A percentile compares a stretch with the other conserved stretches of the same genome.
These are phyloP conservation scores for Stictonetta naevosa DNA, from an alignment of 2,113 vertebrate genomes.

Conservation along the genomic window DNA sequence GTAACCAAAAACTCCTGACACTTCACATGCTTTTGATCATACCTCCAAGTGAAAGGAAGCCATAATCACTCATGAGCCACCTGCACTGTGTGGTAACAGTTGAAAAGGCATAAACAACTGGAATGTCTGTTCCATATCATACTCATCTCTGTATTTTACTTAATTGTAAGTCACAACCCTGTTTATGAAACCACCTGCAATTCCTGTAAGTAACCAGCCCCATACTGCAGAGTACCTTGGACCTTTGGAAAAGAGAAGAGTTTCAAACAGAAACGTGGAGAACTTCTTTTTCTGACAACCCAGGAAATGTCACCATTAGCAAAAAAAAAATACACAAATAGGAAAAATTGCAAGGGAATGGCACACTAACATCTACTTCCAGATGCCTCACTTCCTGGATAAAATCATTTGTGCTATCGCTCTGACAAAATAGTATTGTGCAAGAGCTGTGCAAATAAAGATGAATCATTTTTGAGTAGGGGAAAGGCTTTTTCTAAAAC, in stretches of 20 bases:
- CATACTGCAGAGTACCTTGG: accelerated
- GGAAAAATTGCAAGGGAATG: background rate
- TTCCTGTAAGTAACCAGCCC: background rate
- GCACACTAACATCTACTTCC: background rate
- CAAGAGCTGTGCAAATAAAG: conserved; percentile 31
- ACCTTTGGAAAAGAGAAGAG: background rate
- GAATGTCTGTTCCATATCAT: background rate
- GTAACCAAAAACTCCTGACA: background rate
- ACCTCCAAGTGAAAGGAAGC: background rate
- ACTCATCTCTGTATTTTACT: background rate
- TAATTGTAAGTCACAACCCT: background rate
- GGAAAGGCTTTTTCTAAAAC: background rate
- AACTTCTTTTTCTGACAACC: background rate
- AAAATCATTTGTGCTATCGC: background rate
- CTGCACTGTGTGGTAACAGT: background rate
- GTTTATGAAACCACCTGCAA: background rate
- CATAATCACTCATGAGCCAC: background rate
- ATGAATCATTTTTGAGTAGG: conserved; percentile 2
- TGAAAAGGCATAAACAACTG: background rate
- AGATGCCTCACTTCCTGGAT: background rate
- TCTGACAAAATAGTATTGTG: background rate
- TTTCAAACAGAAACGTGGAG: background rate
- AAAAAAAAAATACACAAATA: background rate
- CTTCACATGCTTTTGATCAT: background rate
- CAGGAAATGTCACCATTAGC: background rate